A percentile compares a stretch with the other conserved stretches of the same genome.
These are phyloP conservation scores for Plumapathes pennacea DNA, from an alignment of 92 coral and sea anemone species.

Conservation along the genomic window DNA sequence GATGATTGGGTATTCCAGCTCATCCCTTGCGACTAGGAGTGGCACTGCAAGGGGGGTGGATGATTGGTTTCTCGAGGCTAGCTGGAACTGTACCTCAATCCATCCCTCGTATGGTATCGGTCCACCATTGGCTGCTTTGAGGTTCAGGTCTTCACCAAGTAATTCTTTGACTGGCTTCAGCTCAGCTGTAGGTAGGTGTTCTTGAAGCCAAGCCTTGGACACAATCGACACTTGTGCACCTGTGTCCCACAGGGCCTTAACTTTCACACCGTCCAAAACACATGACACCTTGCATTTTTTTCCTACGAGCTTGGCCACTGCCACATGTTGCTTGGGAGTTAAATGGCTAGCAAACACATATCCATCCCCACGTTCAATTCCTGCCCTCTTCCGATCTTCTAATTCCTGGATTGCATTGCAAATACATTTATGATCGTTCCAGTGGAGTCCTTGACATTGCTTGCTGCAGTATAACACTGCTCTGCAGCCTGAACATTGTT, in stretches of 20 bases:
- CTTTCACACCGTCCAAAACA: slow-evolving; percentile 20
- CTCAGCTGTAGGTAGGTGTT: slow-evolving; percentile 36
- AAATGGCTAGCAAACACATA: slow-evolving; percentile 58
- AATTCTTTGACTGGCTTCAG: slow-evolving; percentile 31
- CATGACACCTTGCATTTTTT: slow-evolving; percentile 50
- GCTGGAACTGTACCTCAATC: slow-evolving; percentile 37
- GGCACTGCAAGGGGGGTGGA: slow-evolving; percentile 16
- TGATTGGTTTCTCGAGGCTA: slow-evolving; percentile 8
- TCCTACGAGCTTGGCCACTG: slow-evolving; percentile 57
- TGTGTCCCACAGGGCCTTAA: slow-evolving; percentile 58
- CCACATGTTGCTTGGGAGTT: slow-evolving; percentile 63
- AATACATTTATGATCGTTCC: slow-evolving; percentile 22
- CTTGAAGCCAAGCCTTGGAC: slow-evolving; percentile 33
- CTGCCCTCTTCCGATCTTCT: slow-evolving; percentile 13
- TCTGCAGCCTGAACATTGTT: slow-evolving; percentile 24
- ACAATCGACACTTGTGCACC: slow-evolving; percentile 67
- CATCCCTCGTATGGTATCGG: slow-evolving; percentile 43
- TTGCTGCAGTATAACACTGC: slow-evolving; percentile 31
- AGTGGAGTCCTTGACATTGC: slow-evolving; percentile 22
- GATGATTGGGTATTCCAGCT: slow-evolving; percentile 25
- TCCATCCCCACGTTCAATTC: slow-evolving; percentile 16
- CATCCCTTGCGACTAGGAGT: slow-evolving; percentile 16
- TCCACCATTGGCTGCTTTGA: slow-evolving; percentile 49
- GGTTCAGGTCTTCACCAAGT: slow-evolving; percentile 25
- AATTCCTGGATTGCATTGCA: slow-evolving; percentile 39